Evolutionary conservation across 1,140 invertebrate genomes (phyloP), one percentile per base, ranked within the genome.

Genomic region (Microplitis mediator): DNA sequence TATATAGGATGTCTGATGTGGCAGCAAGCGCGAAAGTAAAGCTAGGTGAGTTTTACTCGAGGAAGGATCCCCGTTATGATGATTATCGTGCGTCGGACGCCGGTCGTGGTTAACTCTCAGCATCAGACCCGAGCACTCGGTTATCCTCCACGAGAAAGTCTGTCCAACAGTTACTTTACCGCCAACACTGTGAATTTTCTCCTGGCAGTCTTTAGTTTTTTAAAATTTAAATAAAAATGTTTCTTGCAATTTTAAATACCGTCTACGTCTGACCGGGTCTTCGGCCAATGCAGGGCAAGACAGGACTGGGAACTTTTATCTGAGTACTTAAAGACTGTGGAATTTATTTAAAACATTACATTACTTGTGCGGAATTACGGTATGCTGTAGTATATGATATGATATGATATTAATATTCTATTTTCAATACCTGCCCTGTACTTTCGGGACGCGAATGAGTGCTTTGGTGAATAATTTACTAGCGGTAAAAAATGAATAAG

Each of bases 61-160:
- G 77, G 77, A 81, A 81, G 77, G 76, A 80, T 76, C 72, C 73
- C 80, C 80, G 80, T 81, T 81, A 81, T 78, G 78, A 81, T 81
- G 80, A 81, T 81, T 81, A 81, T 79, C 77, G 75, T 81, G 74
- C 78, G 75, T 78, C 74, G 74, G 74, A 78, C 70, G 74, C 71
- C 74, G 14, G 74, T 72, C 72, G 73, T 70, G 67, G 66, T 65
- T 72, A 62, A 61, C 45, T 73, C 67, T 69, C 63, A 63, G 69
- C 68, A 63, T 73, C 69, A 73, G 70, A 67, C 39, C 5, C 73
- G 62, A 39, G 63, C 58, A 45, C 39, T 45, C 39, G 39, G 39
- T 45, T 45, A 45, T 65, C 32, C 54, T 58, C 54, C 67, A 34
- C 58, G 39, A 36, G 50, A 62, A 31, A 39, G 63, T 52, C 62